Conservation (phyloP, 2,888 invertebrate species). For the Phortica okadai region DNA sequence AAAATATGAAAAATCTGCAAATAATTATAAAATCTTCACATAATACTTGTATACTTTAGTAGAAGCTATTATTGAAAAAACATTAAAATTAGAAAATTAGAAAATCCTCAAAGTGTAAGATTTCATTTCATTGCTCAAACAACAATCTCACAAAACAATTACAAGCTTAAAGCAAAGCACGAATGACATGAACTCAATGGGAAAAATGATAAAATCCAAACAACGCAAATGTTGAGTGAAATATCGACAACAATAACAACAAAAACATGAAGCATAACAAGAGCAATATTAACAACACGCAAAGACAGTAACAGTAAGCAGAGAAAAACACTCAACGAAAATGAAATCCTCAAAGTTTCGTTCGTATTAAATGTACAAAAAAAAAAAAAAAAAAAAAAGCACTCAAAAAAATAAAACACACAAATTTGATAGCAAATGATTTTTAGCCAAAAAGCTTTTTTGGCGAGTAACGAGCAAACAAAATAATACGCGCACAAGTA, state of each 20-base stretch:
- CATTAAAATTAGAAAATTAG: background rate
- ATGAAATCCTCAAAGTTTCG: background rate
- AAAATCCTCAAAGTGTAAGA: background rate
- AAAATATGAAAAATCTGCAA: background rate
- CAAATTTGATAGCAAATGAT: slow-evolving; percentile 31
- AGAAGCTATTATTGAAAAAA: background rate
- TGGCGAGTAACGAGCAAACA: slow-evolving; percentile 48
- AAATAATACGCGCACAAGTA: slow-evolving; percentile 59
- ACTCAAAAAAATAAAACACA: background rate
- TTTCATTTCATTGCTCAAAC: slow-evolving; percentile 4
- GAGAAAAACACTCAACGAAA: background rate
- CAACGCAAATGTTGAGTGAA: slow-evolving; percentile 67
- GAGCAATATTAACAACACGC: slow-evolving; percentile 42
- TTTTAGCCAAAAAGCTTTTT: slow-evolving; percentile 65
- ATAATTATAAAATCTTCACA: background rate
- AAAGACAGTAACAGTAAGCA: slow-evolving; percentile 30
- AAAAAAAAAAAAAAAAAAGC: background rate
- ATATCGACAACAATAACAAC: slow-evolving; percentile 34
- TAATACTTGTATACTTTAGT: background rate
- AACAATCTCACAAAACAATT: slow-evolving; percentile 19
- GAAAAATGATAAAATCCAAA: slow-evolving; percentile 57
- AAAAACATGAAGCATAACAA: background rate
- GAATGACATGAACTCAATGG: background rate
- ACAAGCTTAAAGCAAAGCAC: background rate
- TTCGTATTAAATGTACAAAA: background rate